phyloP scores from a whole-genome alignment of 2,888 invertebrate genomes.

The Orchesellides sinensis region DNA sequence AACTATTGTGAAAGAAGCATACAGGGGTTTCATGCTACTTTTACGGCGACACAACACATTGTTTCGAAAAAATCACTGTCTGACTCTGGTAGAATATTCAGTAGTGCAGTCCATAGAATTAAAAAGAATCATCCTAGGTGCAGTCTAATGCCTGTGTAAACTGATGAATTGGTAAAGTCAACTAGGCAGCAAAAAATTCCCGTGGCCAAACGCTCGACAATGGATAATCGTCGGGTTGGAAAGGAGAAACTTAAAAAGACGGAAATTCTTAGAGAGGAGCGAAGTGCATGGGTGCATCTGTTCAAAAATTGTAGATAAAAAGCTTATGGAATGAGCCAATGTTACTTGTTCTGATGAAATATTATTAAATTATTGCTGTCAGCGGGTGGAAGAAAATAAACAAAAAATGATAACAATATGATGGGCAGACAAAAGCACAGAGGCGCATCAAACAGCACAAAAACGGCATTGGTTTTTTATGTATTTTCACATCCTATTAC shows the following conservation, averaged over 20 bases:
- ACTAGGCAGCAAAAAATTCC: conserved; percentile 66
- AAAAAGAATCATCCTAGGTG: no score
- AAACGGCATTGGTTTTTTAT: conserved; percentile 36
- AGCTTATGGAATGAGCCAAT: conserved; percentile 36
- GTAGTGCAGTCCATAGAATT: conserved; percentile 40
- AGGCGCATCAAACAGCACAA: conserved; percentile 2
- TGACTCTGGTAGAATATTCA: conserved; percentile 21
- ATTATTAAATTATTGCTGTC: conserved; percentile 63
- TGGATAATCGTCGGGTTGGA: conserved; percentile 30
- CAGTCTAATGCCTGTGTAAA: conserved; percentile 33
- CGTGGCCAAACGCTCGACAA: conserved; percentile 68
- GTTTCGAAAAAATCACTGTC: no score
- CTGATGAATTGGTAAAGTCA: conserved; percentile 47
- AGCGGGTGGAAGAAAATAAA: conserved; percentile 63
- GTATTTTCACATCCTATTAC: conserved; percentile 28
- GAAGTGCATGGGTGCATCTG: conserved; percentile 21
- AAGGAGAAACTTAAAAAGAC: neutral
- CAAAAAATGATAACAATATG: conserved; percentile 60
- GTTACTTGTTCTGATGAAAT: conserved; percentile 56
- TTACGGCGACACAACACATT: no score
- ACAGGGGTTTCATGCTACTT: no score
- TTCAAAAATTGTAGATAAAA: neutral
- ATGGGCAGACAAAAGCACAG: conserved; percentile 27
- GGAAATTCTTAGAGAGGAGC: conserved; percentile 10
- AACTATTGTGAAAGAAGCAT: no score